Percentiles rank a stretch among this genome's conserved stretches.
phyloP scores from a whole-genome alignment of 2,797 vertebrate genomes.

The Miichthys miiuy region DNA sequence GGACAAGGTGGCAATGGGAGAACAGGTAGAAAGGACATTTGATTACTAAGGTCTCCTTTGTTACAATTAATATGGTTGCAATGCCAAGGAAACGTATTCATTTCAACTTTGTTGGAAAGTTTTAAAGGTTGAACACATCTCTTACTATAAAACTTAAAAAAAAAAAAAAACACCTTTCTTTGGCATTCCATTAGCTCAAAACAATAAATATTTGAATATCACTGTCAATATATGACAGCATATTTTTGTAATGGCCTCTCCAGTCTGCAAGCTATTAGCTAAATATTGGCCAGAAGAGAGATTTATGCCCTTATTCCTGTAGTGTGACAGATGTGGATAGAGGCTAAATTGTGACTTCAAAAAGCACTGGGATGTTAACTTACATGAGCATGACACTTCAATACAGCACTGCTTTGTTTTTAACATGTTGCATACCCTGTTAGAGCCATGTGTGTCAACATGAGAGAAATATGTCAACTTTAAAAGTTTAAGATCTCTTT shows the following conservation, averaged over 20 bases:
- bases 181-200: neutral
- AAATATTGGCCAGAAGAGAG: neutral
- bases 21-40: slow-evolving; percentile 8
- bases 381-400: neutral
- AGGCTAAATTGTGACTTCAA: neutral
- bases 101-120: slow-evolving; percentile 4
- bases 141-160: neutral
- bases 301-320: slow-evolving; percentile 1
- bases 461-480: neutral
- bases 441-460: neutral
- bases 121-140: slow-evolving; percentile 2
- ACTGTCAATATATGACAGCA: neutral
- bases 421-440: neutral
- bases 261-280: neutral
- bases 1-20: neutral
- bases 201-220: neutral
- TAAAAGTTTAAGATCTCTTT: neutral
- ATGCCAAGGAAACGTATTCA: neutral
- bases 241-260: neutral
- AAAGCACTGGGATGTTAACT: neutral
- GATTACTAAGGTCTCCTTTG: neutral
- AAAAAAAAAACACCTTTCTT: fast-evolving
- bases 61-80: neutral
- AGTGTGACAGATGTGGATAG: neutral
- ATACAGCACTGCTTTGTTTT: neutral